A percentile compares a stretch with the other conserved stretches of the same genome.
These are phyloP conservation scores for Naja naja DNA, from an alignment of 2,113 vertebrate genomes.

Conservation along the genomic window DNA sequence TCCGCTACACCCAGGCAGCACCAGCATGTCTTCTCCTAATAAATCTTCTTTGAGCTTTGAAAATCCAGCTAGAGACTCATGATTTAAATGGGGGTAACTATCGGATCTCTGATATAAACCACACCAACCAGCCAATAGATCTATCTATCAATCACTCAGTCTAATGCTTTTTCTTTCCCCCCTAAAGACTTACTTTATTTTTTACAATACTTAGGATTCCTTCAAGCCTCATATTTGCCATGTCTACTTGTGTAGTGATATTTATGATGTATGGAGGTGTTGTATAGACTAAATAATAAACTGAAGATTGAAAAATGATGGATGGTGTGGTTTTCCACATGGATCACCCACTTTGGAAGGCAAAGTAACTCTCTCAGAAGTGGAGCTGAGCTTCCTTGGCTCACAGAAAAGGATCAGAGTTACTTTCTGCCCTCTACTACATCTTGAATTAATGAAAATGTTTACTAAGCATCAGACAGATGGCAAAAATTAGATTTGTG, in stretches of 20 bases:
- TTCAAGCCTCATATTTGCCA: neutral
- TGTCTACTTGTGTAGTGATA: neutral
- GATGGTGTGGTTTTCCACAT: neutral
- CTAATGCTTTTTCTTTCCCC: neutral
- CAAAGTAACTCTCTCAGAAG: neutral
- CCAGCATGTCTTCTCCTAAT: no score
- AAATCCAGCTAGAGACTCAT: no score
- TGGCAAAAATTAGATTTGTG: slow-evolving; percentile 54
- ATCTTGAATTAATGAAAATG: slow-evolving; percentile 53
- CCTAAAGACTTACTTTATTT: neutral
- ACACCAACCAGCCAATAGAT: neutral
- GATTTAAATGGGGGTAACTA: no score
- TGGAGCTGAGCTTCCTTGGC: no score
- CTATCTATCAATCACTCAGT: neutral
- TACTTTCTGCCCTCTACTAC: slow-evolving; percentile 30
- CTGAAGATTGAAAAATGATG: neutral
- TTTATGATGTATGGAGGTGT: neutral
- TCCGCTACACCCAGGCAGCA: no score
- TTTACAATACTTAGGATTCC: neutral
- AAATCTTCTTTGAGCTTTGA: no score
- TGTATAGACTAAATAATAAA: neutral
- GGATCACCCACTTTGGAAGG: neutral
- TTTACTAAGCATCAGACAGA: slow-evolving; percentile 61
- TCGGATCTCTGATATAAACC: neutral
- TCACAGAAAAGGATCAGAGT: slow-evolving; percentile 38